These are phyloP conservation scores for Tipula lateralis DNA, from an alignment of 2,888 invertebrate species.

Conservation along the genomic window DNA sequence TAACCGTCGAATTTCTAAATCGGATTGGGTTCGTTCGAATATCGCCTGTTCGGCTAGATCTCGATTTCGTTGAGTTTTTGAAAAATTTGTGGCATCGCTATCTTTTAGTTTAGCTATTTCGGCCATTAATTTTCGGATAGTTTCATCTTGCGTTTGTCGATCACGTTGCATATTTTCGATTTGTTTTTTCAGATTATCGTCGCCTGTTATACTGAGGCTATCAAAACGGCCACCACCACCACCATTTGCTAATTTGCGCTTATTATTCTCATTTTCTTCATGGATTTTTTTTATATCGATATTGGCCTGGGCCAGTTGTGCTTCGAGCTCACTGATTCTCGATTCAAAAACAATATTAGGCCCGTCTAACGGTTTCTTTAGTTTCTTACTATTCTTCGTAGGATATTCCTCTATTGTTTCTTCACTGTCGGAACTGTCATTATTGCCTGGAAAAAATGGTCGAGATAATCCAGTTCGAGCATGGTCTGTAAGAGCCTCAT, in stretches of 20 bases:
- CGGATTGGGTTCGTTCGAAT: constrained; percentile 71
- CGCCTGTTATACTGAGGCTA: constrained; percentile 52
- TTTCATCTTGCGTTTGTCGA: constrained; percentile 63
- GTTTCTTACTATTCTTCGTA: constrained; percentile 39
- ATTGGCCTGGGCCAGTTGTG: constrained; percentile 71
- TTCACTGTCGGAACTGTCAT: constrained; percentile 56
- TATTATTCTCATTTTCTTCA: constrained; percentile 57
- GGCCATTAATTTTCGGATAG: constrained; percentile 62
- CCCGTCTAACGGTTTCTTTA: constrained; percentile 55
- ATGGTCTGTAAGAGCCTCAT: constrained; percentile 72
- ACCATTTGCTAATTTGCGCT: constrained; percentile 46
- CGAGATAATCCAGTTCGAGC: constrained; percentile 65
- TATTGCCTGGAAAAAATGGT: constrained; percentile 51
- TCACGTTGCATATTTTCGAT: constrained; percentile 68
- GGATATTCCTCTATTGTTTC: constrained; percentile 36
- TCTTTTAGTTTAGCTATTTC: constrained; percentile 61
- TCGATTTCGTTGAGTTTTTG: constrained; percentile 61
- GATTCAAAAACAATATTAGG: constrained; percentile 80
- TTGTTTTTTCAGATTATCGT: constrained; percentile 61
- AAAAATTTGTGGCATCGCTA: constrained; percentile 57
- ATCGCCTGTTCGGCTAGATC: constrained; percentile 72
- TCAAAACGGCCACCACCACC: constrained; percentile 50
- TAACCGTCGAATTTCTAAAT: constrained; percentile 68
- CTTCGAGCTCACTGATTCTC: constrained; percentile 76
- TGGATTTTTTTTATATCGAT: constrained; percentile 71